These are phyloP conservation scores for Chamaea fasciata DNA, from an alignment of 2,113 vertebrate species.

Conservation along the genomic window DNA sequence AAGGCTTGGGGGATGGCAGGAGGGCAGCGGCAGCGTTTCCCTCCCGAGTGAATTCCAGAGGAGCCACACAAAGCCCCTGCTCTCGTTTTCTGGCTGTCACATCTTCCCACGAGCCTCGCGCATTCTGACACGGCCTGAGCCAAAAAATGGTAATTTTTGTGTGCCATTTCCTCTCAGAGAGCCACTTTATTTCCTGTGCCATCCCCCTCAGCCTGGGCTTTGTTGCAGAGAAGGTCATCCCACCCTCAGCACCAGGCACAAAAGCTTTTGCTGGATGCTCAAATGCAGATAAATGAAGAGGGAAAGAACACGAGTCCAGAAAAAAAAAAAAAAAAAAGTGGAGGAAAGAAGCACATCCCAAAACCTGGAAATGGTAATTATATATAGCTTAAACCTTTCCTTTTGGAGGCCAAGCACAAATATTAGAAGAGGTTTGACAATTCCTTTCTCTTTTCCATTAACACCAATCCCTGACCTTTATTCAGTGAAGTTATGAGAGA, in stretches of 20 bases:
- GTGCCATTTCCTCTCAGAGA: background rate
- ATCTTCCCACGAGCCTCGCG: no score
- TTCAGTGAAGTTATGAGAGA: background rate
- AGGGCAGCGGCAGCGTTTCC: rapidly evolving
- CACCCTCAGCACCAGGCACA: no score
- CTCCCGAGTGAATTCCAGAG: background rate
- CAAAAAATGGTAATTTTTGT: background rate
- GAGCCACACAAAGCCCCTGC: background rate
- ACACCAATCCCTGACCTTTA: background rate
- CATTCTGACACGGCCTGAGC: background rate
- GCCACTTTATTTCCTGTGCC: background rate
- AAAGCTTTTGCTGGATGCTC: background rate
- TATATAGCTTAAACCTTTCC: background rate
- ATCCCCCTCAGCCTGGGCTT: background rate
- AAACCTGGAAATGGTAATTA: background rate
- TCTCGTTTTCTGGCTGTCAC: background rate
- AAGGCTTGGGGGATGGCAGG: background rate
- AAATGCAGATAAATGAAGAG: background rate
- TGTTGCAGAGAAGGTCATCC: background rate
- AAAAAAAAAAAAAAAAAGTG: background rate
- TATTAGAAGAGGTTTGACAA: background rate
- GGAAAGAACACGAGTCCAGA: background rate
- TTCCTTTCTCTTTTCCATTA: background rate
- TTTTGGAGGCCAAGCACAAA: background rate
- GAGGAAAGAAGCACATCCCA: background rate